A percentile compares a stretch with the other conserved stretches of the same genome.
Evolutionary conservation across 2,797 vertebrate species (phyloP).

Genomic region (Momotus momota): DNA sequence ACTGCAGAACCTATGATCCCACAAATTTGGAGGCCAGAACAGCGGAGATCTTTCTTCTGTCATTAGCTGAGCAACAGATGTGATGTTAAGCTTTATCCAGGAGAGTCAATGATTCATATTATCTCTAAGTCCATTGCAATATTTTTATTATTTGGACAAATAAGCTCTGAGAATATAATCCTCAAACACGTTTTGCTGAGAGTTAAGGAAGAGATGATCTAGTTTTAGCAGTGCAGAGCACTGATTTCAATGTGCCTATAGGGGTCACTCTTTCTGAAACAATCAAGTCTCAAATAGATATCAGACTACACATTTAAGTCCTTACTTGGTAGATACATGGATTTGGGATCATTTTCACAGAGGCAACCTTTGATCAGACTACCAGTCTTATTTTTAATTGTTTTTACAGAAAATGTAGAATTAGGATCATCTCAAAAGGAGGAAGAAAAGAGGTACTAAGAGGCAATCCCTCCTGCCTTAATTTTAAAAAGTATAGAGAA

Average conservation of each 20-base stretch:
- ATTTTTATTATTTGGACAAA: background rate
- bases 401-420: background rate
- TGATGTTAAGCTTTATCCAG: background rate
- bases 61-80: conserved; percentile 37
- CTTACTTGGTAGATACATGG: background rate
- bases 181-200: background rate
- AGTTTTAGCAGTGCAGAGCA: background rate
- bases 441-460: background rate
- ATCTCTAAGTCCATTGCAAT: background rate
- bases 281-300: background rate
- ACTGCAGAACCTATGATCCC: conserved; percentile 1
- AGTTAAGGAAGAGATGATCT: background rate
- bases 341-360: background rate
- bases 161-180: background rate
- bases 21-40: conserved; percentile 39
- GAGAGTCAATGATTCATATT: background rate
- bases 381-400: background rate
- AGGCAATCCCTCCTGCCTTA: background rate
- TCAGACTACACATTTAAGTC: background rate
- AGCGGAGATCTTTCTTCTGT: conserved; percentile 1
- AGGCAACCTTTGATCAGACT: background rate
- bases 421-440: background rate
- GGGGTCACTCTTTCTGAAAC: background rate
- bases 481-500: background rate
- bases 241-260: background rate